Base-by-base conservation (phyloP, 1,140 invertebrate species). In the Riptortus pedestris region DNA sequence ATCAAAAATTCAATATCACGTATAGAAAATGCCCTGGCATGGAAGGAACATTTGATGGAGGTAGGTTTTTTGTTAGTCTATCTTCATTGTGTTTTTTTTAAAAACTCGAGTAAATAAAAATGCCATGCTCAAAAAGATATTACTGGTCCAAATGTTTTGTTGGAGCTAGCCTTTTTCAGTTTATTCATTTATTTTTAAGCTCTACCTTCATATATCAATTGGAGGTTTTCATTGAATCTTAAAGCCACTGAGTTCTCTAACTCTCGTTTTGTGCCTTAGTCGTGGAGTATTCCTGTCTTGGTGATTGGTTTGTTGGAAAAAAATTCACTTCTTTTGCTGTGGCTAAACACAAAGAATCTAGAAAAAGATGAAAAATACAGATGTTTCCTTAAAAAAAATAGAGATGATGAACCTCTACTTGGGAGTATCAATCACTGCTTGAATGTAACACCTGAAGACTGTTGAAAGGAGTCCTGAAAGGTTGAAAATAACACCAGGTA, bases 251-350 rank as follows among this genome's bases (percentile, higher is more conserved):
- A n/a, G n/a, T n/a, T n/a, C n/a, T n/a, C n/a, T n/a, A n/a, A n/a
- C n/a, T n/a, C 31, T 33, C 5, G 1, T 3, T 33, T 18, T 63
- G 16, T 63, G 45, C 74, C 73, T 29, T 66, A 85, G 88, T 88
- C 67, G 90, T 93, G 4, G 91, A 95, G 74, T 96, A 90, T 73
- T 92, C 87, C 73, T 96, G 93, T 73, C 76, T 96, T 31, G 93
- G 93, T 2, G 90, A 94, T 78, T 96, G 93, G 93, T 94, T 94
- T 76, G 85, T 94, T 20, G 90, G 87, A 11, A 95, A 95, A 73
- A 94, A 96, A 77, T 91, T 95, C 72, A n/a, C n/a, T n/a, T 96
- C 88, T 71, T 95, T 95, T 75, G 92, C 92, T 60, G 91, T 94
- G 9, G 90, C 90, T 2, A 96, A 96, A 73, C 93, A 91, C 0